Conservation (phyloP, 1,140 invertebrate genomes). For the Lordiphosa mommai region DNA sequence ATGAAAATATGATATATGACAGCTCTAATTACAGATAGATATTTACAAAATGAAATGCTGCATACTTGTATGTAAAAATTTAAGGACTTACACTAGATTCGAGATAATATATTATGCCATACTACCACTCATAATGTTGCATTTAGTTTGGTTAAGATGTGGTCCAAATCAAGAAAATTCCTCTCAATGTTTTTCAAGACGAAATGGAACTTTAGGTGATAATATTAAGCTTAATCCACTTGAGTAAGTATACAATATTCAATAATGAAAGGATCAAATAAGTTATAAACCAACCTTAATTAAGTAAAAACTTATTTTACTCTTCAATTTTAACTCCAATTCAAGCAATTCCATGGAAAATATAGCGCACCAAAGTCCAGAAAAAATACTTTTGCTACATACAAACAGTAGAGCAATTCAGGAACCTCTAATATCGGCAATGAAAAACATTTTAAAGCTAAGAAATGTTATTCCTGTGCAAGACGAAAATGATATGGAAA, state of each 20-base stretch:
- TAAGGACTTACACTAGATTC: conserved; percentile 8
- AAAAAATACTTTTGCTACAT: conserved; percentile 1
- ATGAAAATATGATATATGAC: too few relatives aligned
- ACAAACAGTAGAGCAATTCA: not conserved
- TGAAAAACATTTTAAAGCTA: conserved; percentile 8
- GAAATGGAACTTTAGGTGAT: not conserved
- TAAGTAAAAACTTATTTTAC: too few relatives aligned
- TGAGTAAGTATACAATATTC: conserved; percentile 14
- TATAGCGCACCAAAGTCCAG: not conserved
- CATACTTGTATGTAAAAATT: conserved; percentile 7
- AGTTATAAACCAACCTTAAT: too few relatives aligned
- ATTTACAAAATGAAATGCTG: not conserved
- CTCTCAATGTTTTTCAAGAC: not conserved
- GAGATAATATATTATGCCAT: conserved; percentile 10
- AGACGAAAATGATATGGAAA: not conserved
- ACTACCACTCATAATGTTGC: conserved; percentile 12
- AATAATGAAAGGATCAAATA: too few relatives aligned
- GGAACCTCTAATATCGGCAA: not conserved
- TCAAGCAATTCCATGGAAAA: not conserved
- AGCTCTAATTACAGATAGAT: too few relatives aligned
- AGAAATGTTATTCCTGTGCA: not conserved
- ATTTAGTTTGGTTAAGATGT: conserved; percentile 13
- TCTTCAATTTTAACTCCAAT: not conserved
- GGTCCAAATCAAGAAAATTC: not conserved
- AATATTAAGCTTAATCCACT: not conserved